Base-by-base conservation (phyloP, 1,140 invertebrate species). In the Neomicropteryx cornuta region DNA sequence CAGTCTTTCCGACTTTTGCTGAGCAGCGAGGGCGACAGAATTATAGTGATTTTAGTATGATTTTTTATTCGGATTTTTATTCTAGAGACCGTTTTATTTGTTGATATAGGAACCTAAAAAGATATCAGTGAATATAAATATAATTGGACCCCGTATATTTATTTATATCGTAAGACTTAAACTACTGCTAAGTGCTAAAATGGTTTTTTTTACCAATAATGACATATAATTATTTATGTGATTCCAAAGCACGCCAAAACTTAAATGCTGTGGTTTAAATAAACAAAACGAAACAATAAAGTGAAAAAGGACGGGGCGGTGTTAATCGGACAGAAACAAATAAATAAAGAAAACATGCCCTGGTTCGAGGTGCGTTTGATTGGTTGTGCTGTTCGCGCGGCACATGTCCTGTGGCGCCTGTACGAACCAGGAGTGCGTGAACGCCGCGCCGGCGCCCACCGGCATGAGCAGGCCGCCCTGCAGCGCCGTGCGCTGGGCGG, bases 381-480 rank as follows among this genome's bases (percentile, higher is more conserved):
- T 61, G 24, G 58, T 81, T 63, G 77, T 79, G 56, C 76, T 70
- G n/a, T n/a, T n/a, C 51, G 61, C 59, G 47, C 76, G 75, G 75
- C 79, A 82, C 54, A 83, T 71, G 69, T 83, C 78, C 70, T 62
- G 59, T 18, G 79, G 75, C 68, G 79, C 42, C 45, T 47, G 80
- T 76, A 83, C 79, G 70, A 84, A 82, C 81, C 81, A 85, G 60
- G 81, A 84, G 70, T 84, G 81, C 49, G 78, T 78, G 68, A 83
- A 85, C 45, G 75, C 73, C 49, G 67, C 60, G 43, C 49, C 56
- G 51, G 60, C 45, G 52, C 68, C 61, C 56, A 61, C 35, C 3
- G 58, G 52, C 10, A 60, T 61, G 53, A 60, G 55, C 18, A 47
- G 45, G 20, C 67, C 63, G 33, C 72, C 71, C 44, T 72, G 61